A percentile compares a stretch with the other conserved stretches of the same genome.
These are phyloP conservation scores for Podiceps cristatus DNA, from an alignment of 2,113 vertebrate genomes.

Conservation along the genomic window DNA sequence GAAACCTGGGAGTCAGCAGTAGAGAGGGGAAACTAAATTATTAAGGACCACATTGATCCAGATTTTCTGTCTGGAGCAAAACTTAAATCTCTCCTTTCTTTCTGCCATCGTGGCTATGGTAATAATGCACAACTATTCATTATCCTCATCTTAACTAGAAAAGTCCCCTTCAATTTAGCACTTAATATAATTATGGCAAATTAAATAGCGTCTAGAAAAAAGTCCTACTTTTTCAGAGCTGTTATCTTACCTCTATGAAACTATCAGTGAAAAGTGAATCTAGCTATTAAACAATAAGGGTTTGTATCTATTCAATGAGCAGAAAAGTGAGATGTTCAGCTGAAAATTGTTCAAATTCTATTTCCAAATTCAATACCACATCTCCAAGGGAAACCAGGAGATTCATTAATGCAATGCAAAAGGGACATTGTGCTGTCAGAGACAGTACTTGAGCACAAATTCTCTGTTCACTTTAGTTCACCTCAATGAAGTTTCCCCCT, in stretches of 20 bases:
- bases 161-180: slow-evolving; percentile 47
- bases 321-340: slow-evolving; percentile 16
- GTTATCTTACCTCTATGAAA: slow-evolving; percentile 8
- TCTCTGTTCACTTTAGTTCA: background rate
- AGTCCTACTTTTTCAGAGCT: slow-evolving; percentile 3
- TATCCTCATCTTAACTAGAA: slow-evolving; percentile 26
- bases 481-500: background rate
- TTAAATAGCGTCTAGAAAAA: slow-evolving; percentile 24
- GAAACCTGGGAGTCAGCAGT: background rate
- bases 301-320: background rate
- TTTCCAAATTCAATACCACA: slow-evolving; percentile 10
- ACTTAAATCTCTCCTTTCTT: background rate
- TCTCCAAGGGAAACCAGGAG: background rate
- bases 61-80: background rate
- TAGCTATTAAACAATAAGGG: slow-evolving; percentile 11
- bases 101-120: background rate
- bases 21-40: background rate
- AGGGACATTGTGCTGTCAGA: background rate
- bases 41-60: background rate
- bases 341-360: slow-evolving; percentile 15
- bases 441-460: background rate
- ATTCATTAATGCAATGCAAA: background rate
- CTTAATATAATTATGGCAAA: slow-evolving; percentile 45
- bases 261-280: slow-evolving; percentile 11
- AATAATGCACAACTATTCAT: slow-evolving; percentile 9